Evolutionary conservation across 1,140 invertebrate genomes (phyloP), one percentile per base, ranked within the genome.

Genomic region (Stenopsyche tienmushanensis): DNA sequence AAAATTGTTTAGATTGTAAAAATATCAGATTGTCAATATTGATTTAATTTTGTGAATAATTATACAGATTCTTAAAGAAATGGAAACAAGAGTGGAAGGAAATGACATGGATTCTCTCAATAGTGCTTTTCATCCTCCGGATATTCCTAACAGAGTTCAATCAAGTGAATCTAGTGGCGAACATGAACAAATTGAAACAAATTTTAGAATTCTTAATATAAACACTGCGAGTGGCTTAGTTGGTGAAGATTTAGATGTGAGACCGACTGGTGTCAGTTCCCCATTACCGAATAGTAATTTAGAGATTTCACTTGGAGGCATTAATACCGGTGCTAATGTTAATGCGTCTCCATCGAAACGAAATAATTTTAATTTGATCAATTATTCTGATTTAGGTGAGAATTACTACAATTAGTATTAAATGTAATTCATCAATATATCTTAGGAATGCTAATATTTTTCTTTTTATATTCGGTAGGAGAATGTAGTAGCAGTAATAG

Each of bases 341-440:
- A 71, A 71, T 34, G 66, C 67, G 26, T 71, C 70, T 21, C 70
- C 70, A 1, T 69, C 66, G 15, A 71, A 66, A 59, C 41, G 67
- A 64, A 71, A 63, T 39, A 62, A 71, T 62, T 69, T 66, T 39
- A 71, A 71, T 66, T 57, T 66, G 18, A 20, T 66, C 9, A 64
- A 64, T 20, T 69, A 69, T 64, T 24, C 55, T 59, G 70, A 71
- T 64, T 60, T 71, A 58, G 66, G 70, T 71, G 65, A 17, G 26
- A 45, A 18, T 62, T n/a, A n/a, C n/a, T n/a, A 54, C 15, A 17
- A 26, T 66, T 9, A 1, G 8, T 39, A 39, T 39, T 39, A 39
- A n/a, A 39, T 7, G n/a, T 39, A n/a, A 39, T 39, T 8, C 15
- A n/a, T 18, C 20, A 18, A 55, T 55, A 29, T 29, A 26, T 41